Percentiles rank a stretch among this genome's conserved stretches.
Evolutionary conservation across 2,888 invertebrate genomes (phyloP).

Genomic region (Odontomyia ornata): DNA sequence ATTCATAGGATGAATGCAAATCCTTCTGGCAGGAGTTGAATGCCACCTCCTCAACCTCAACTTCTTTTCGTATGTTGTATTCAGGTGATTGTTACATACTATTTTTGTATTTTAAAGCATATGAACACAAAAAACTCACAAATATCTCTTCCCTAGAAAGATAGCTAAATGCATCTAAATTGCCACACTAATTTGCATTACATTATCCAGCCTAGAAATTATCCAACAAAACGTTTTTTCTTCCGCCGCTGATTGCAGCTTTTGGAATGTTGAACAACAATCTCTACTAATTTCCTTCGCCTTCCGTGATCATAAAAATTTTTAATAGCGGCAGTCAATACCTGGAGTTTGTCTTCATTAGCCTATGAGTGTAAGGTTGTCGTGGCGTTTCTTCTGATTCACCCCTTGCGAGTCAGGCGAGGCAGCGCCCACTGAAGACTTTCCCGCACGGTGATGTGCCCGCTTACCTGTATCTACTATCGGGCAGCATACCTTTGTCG

Average conservation of each 20-base stretch:
- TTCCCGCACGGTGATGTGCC: background rate
- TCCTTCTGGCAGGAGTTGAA: no score
- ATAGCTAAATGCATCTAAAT: no score
- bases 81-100: no score
- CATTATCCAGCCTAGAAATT: no score
- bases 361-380: background rate
- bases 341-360: slow-evolving; percentile 42
- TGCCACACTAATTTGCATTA: no score
- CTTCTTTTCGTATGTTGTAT: no score
- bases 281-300: slow-evolving; percentile 22
- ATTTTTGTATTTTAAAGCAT: no score
- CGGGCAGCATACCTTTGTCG: background rate
- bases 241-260: background rate
- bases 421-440: background rate
- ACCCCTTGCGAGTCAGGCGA: background rate
- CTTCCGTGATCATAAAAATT: slow-evolving; percentile 30
- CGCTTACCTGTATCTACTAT: background rate
- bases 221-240: no score
- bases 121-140: no score
- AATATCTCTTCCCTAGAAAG: no score
- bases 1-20: no score
- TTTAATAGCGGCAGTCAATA: slow-evolving; percentile 32
- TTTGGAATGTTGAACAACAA: background rate
- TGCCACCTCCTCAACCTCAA: no score
- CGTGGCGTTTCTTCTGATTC: background rate